Conservation (phyloP, 2,888 invertebrate species). For the Drosophila trichaetosa region DNA sequence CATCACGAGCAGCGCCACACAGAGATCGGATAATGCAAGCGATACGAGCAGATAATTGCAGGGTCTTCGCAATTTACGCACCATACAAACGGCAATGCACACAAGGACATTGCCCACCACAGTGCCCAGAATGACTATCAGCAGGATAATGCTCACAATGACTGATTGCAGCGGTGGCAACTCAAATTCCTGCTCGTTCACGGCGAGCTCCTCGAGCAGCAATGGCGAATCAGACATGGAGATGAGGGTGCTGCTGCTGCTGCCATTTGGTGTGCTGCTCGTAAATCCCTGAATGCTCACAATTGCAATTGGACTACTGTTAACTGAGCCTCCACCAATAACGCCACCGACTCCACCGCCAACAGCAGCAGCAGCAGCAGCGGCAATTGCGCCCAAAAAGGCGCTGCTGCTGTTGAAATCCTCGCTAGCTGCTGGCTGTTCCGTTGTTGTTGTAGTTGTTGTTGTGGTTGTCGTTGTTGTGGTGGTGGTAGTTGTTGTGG, state of each 20-base stretch:
- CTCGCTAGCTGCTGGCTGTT: conserved; percentile 2
- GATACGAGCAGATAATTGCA: conserved; percentile 97
- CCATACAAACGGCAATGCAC: conserved; percentile 97
- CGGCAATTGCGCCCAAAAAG: conserved; percentile 33
- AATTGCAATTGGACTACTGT: conserved; percentile 62
- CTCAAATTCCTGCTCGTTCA: conserved; percentile 67
- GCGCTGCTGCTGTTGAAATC: conserved; percentile 12
- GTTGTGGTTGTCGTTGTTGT: conserved; percentile 9
- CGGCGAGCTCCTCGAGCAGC: conserved; percentile 51
- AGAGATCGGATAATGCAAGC: conserved; percentile 97
- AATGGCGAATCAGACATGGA: conserved; percentile 58
- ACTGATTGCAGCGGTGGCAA: conserved; percentile 86
- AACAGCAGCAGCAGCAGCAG: conserved; percentile 44
- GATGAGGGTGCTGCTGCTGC: conserved; percentile 49
- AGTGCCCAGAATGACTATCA: conserved; percentile 91
- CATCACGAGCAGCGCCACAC: conserved; percentile 98
- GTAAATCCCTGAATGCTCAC: conserved; percentile 52
- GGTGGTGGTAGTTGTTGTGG: conserved; percentile 23
- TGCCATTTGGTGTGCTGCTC: conserved; percentile 70
- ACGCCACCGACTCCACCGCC: not conserved
- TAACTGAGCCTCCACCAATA: conserved; percentile 20
- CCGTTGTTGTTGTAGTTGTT: conserved; percentile 20
- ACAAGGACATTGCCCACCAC: conserved; percentile 96
- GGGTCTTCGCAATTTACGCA: conserved; percentile 94
- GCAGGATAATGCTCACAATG: conserved; percentile 89